phyloP scores from a whole-genome alignment of 2,797 vertebrate species.

The Furcifer pardalis region DNA sequence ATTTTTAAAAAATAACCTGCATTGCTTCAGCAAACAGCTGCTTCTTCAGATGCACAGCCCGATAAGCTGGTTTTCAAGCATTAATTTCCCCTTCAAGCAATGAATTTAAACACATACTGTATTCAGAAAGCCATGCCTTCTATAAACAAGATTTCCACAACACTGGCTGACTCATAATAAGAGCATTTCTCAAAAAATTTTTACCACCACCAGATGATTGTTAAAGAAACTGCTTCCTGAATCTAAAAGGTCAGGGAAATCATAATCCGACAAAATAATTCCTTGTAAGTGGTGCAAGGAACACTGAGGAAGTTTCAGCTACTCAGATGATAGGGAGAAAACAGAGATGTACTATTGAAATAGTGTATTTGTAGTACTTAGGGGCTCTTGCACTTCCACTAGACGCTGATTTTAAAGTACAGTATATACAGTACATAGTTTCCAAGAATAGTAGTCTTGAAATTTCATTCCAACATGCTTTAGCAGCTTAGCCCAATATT shows the following conservation, averaged over 20 bases:
- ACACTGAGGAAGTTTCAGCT: not conserved
- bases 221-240: not conserved
- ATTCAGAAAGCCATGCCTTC: not conserved
- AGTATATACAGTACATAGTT: not conserved
- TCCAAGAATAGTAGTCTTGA: not conserved
- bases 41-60: not conserved
- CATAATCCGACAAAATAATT: not conserved
- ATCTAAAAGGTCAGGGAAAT: not conserved
- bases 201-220: too few relatives aligned
- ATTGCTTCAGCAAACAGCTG: not conserved
- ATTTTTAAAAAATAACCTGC: not conserved
- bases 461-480: not conserved
- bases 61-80: conserved; percentile 6
- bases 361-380: too few relatives aligned
- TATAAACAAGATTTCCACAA: not conserved
- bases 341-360: not conserved
- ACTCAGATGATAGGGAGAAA: not conserved
- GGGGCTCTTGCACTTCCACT: too few relatives aligned
- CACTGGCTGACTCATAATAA: not conserved
- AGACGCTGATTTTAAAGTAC: not conserved
- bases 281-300: not conserved
- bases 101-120: not conserved
- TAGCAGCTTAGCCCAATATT: not conserved
- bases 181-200: too few relatives aligned
- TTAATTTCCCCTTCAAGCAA: not conserved